Evolutionary conservation across 2,113 vertebrate genomes (phyloP).

Genomic region (Polypterus bichir): DNA sequence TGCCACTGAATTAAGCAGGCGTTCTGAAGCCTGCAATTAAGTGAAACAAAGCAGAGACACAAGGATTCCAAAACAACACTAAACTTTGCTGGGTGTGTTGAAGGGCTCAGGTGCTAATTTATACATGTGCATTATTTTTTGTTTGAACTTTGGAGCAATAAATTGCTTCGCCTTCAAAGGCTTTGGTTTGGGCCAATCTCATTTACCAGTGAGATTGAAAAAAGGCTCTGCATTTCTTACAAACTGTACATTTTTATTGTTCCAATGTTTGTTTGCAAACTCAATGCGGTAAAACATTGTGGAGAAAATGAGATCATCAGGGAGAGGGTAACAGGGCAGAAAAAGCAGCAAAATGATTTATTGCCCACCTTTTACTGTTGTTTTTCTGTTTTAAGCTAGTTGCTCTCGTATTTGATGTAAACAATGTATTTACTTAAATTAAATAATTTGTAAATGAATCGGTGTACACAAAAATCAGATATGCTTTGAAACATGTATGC

Average conservation of each 20-base stretch:
- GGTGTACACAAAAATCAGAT: no score
- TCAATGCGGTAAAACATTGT: slow-evolving; percentile 1
- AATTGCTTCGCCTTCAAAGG: slow-evolving; percentile 16
- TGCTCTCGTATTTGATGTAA: no score
- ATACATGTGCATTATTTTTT: slow-evolving; percentile 34
- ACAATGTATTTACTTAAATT: no score
- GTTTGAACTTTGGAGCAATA: slow-evolving; percentile 27
- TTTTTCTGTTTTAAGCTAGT: no score
- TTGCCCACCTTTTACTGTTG: background rate
- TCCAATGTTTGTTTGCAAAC: slow-evolving; percentile 8
- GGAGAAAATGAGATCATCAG: slow-evolving; percentile 10
- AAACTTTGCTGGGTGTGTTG: slow-evolving; percentile 21
- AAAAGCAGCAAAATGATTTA: slow-evolving; percentile 5
- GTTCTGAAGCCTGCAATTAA: slow-evolving; percentile 22
- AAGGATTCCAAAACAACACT: slow-evolving; percentile 19
- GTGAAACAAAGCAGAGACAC: slow-evolving; percentile 31
- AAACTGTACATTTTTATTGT: slow-evolving; percentile 7
- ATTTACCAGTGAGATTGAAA: slow-evolving; percentile 30
- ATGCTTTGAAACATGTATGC: no score
- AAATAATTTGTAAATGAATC: no score
- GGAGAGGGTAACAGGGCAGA: background rate
- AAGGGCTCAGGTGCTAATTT: slow-evolving; percentile 45
- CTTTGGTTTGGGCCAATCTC: slow-evolving; percentile 23
- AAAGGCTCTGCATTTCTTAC: slow-evolving; percentile 7
- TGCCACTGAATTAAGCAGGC: slow-evolving; percentile 2